Percentiles rank a stretch among this genome's conserved stretches.
Conservation (phyloP, 2,888 invertebrate species). For the Apoderus coryli region DNA sequence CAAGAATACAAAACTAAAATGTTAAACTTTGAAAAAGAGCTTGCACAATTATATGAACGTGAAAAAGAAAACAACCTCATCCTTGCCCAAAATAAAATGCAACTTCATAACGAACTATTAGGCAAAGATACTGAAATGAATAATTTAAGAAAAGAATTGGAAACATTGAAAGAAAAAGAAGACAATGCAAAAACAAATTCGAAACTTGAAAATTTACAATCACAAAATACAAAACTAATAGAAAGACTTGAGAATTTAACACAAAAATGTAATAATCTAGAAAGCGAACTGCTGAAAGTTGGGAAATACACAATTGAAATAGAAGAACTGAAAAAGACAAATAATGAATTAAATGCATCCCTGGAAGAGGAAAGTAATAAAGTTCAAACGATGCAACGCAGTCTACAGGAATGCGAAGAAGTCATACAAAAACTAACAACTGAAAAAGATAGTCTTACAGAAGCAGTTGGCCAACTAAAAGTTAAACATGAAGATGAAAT, state of each 20-base stretch:
- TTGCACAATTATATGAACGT: conserved; percentile 22
- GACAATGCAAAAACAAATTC: conserved; percentile 16
- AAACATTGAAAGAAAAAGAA: conserved; percentile 22
- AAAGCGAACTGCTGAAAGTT: conserved; percentile 27
- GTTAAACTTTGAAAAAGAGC: conserved; percentile 25
- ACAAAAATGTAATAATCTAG: conserved; percentile 24
- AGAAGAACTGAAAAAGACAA: conserved; percentile 16
- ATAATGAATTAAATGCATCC: conserved; percentile 15
- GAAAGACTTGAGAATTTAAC: conserved; percentile 28
- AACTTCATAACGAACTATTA: conserved; percentile 30
- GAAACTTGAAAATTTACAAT: conserved; percentile 28
- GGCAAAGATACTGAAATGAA: conserved; percentile 28
- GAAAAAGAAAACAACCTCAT: conserved; percentile 31
- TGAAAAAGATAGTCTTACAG: conserved; percentile 15
- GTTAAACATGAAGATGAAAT: conserved; percentile 34
- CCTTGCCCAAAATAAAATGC: conserved; percentile 31
- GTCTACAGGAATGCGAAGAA: conserved; percentile 14
- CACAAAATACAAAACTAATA: conserved; percentile 29
- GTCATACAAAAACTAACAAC: conserved; percentile 15
- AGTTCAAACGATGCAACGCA: conserved; percentile 12
- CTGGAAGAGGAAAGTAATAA: conserved; percentile 8
- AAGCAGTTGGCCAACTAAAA: conserved; percentile 28
- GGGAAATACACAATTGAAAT: conserved; percentile 26
- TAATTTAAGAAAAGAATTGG: conserved; percentile 27
- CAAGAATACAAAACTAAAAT: conserved; percentile 27